Base-by-base conservation (phyloP, 2,113 vertebrate genomes). In the Scopus umbretta region DNA sequence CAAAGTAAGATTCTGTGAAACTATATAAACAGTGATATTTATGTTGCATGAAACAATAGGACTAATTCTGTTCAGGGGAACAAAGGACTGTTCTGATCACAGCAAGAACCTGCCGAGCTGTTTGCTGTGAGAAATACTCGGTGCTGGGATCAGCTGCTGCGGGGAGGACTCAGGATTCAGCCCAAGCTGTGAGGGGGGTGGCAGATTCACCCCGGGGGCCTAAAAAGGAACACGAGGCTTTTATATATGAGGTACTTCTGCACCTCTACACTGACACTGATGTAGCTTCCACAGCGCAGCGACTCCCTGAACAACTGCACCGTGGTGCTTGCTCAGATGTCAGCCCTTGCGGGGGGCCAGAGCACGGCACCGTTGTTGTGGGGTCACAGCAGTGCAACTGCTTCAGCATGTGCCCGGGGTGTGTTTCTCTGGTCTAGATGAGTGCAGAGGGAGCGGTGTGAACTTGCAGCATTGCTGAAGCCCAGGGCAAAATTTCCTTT, bases 341-440 rank as follows among this genome's bases (percentile, higher is more conserved):
- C 29, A 59, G 9, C 38, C 29, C 26, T 56, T 12, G 23, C 55
- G 0, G 1, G 17, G 30, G 11, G 16, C 38, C 23, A 16, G 83
- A 1, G 0, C 5, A 4, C 2, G 25, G 23, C 16, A 21, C 20
- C 10, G 7, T 2, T 72, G 20, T 18, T 38, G 15, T 10, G 19
- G 18, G 3, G 8, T 50, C 47, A 87, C 42, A 76, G 29, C 27
- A 21, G 2, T 15, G 10, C 29, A 72, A 20, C 30, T 70, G 15
- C n/a, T 79, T 49, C 47, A 16, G 1, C 23, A 4, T 23, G 66
- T 59, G n/a, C 62, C 38, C 42, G 19, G 38, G 5, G 10, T 2
- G 7, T 5, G 1, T 53, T 45, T 62, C 23, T 10, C 26, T 50
- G 34, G 7, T 32, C 29, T 79, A 23, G 58, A 16, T 22, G 36